phyloP scores from a whole-genome alignment of 2,888 invertebrate genomes.

The Liopterus haemorrhoidalis region DNA sequence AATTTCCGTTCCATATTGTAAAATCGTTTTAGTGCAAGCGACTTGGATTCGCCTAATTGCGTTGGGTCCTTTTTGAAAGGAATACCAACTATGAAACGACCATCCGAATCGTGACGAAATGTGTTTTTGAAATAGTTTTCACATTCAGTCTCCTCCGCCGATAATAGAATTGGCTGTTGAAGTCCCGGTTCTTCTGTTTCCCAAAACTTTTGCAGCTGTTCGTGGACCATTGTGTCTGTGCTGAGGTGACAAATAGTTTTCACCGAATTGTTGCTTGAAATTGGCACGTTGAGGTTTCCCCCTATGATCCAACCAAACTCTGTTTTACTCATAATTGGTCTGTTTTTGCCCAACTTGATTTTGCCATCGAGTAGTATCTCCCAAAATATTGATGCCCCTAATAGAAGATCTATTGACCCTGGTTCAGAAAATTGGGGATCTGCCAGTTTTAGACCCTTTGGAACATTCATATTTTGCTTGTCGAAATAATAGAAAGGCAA shows the following conservation, averaged over 20 bases:
- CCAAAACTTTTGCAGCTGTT: not conserved
- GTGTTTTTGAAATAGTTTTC: not conserved
- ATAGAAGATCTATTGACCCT: constrained; percentile 1
- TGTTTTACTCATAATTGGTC: not conserved
- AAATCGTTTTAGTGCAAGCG: not conserved
- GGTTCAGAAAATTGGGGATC: not conserved
- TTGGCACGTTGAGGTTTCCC: no score
- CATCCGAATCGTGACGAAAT: not conserved
- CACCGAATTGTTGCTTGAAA: no score
- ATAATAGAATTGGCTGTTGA: not conserved
- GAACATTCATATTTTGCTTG: not conserved
- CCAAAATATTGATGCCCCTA: constrained; percentile 5
- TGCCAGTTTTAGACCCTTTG: not conserved
- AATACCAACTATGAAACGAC: not conserved
- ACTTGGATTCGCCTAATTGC: not conserved
- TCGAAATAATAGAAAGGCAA: not conserved
- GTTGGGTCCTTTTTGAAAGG: not conserved
- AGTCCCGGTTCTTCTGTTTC: not conserved
- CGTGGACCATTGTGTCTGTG: no score
- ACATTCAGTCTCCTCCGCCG: not conserved
- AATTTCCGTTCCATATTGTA: constrained; percentile 4
- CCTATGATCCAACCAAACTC: constrained; percentile 1
- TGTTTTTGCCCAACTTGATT: not conserved
- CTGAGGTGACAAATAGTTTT: no score
- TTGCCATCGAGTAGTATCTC: not conserved